phyloP scores from a whole-genome alignment of 2,113 vertebrate genomes.

The Pao palembangensis region DNA sequence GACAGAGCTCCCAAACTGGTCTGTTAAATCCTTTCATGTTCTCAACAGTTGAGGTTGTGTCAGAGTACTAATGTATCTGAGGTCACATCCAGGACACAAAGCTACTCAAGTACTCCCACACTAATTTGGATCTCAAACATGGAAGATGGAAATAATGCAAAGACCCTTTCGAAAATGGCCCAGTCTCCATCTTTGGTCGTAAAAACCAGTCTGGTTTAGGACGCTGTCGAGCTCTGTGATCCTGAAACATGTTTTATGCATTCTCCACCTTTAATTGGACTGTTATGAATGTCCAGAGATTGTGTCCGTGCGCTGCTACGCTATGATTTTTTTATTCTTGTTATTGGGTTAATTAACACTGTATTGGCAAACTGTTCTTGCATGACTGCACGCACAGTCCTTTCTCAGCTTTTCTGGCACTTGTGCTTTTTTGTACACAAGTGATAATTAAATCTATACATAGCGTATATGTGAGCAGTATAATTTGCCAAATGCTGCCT shows the following conservation, averaged over 20 bases:
- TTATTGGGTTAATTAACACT: conserved; percentile 70
- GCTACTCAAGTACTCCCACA: no score
- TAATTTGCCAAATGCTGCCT: no score
- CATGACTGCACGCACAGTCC: conserved; percentile 30
- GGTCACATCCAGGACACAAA: no score
- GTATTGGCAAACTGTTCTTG: conserved; percentile 61
- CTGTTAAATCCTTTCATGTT: not conserved
- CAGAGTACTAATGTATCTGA: no score
- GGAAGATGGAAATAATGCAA: no score
- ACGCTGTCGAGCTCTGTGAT: conserved; percentile 52
- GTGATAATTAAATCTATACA: conserved; percentile 15
- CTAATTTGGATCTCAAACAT: no score
- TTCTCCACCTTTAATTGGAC: conserved; percentile 62
- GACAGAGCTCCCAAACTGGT: not conserved
- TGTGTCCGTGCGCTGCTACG: conserved; percentile 55
- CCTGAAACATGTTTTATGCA: conserved; percentile 52
- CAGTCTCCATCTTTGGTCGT: conserved; percentile 17
- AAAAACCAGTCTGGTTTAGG: conserved; percentile 53
- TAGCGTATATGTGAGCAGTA: no score
- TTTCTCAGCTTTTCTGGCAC: conserved; percentile 40
- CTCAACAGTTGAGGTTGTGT: not conserved
- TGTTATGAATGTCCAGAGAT: conserved; percentile 48
- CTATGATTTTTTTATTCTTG: conserved; percentile 39
- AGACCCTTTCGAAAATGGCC: no score
- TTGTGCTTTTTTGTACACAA: conserved; percentile 13